Percentiles rank a stretch among this genome's conserved stretches.
These are phyloP conservation scores for Charina bottae DNA, from an alignment of 2,113 vertebrate genomes.

Conservation along the genomic window DNA sequence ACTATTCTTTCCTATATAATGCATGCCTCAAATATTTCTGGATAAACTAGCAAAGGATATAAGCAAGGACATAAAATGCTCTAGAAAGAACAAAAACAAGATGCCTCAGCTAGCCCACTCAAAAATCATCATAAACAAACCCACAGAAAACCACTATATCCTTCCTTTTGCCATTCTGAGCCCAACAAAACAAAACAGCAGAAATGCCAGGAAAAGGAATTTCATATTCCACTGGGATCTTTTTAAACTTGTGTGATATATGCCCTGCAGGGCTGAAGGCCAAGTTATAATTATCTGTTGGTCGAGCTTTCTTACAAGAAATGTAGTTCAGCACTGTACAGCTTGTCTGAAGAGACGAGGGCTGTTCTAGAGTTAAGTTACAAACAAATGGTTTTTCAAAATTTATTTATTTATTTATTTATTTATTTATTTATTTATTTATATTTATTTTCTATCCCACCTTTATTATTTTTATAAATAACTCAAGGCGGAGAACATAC, in stretches of 20 bases:
- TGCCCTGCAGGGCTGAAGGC: neutral
- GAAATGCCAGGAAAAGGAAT: neutral
- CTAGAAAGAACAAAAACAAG: neutral
- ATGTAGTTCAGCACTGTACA: neutral
- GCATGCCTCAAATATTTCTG: neutral
- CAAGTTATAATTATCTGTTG: neutral
- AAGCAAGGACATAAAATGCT: neutral
- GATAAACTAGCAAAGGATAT: neutral
- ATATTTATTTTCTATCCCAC: too few species aligned
- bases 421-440: too few species aligned
- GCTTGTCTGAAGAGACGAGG: neutral
- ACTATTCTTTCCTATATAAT: neutral
- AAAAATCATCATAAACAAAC: neutral
- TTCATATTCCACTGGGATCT: neutral
- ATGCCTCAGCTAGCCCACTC: neutral
- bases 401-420: too few species aligned
- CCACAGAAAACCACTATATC: constrained; percentile 1
- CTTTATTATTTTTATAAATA: too few species aligned
- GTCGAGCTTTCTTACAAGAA: neutral
- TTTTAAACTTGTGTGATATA: neutral
- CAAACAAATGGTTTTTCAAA: neutral
- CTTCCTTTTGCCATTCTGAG: constrained; percentile 12
- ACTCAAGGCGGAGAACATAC: too few species aligned
- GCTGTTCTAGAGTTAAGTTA: neutral
- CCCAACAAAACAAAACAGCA: neutral